Evolutionary conservation across 2,113 vertebrate species (phyloP).

Genomic region (Sphaerodactylus townsendi): DNA sequence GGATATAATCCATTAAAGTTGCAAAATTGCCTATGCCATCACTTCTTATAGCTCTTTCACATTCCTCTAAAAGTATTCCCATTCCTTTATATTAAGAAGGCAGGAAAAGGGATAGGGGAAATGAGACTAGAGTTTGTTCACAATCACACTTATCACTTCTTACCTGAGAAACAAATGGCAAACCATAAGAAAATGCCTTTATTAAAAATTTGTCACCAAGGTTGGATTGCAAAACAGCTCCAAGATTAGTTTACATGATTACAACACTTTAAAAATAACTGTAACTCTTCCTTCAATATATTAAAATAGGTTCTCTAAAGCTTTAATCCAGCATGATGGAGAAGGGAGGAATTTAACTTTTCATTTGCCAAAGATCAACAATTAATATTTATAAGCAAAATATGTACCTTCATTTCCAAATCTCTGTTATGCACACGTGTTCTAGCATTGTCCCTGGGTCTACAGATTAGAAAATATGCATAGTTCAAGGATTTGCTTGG

Average conservation of each 20-base stretch:
- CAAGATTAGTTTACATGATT: conserved; percentile 10
- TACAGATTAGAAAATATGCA: not conserved
- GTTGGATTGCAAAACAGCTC: not conserved
- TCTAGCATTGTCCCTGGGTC: not conserved
- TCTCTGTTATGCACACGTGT: not conserved
- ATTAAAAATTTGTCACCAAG: conserved; percentile 37
- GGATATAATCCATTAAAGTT: no score
- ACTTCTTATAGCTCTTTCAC: not conserved
- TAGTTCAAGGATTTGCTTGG: not conserved
- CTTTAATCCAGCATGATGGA: not conserved
- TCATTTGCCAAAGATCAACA: not conserved
- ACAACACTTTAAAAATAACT: conserved; percentile 27
- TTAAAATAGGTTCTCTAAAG: not conserved
- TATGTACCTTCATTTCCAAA: not conserved
- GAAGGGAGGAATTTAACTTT: no score
- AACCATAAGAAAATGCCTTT: conserved; percentile 21
- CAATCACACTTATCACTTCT: not conserved
- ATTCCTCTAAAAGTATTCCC: not conserved
- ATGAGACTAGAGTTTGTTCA: not conserved
- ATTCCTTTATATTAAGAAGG: not conserved
- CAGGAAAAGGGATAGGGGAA: not conserved
- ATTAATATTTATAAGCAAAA: not conserved
- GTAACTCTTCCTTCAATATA: conserved; percentile 22
- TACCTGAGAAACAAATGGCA: not conserved
- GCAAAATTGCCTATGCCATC: not conserved